Conservation (phyloP, 2,113 vertebrate genomes). For the Sterna hirundo region DNA sequence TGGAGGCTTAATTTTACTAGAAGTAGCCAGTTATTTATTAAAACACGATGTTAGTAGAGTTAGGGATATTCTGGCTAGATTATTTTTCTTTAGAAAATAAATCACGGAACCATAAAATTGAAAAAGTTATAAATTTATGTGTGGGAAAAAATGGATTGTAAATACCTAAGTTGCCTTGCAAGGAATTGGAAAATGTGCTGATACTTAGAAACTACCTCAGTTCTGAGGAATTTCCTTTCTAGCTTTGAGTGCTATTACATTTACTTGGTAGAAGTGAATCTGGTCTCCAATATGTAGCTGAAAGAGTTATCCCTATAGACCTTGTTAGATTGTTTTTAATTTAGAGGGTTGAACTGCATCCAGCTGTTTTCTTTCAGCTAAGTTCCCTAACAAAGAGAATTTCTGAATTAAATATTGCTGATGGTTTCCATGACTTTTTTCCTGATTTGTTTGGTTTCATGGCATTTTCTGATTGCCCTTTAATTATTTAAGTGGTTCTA, state of each 20-base stretch:
- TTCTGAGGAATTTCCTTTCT: conserved; percentile 83
- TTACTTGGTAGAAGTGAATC: conserved; percentile 77
- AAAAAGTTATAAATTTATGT: conserved; percentile 66
- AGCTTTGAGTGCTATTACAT: conserved; percentile 75
- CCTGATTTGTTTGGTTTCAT: conserved; percentile 73
- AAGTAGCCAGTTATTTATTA: conserved; percentile 83
- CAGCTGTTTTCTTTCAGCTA: conserved; percentile 79
- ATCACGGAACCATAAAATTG: conserved; percentile 65
- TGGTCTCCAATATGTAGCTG: conserved; percentile 73
- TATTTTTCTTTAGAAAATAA: conserved; percentile 65
- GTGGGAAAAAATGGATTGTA: conserved; percentile 74
- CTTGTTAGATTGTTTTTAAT: conserved; percentile 81
- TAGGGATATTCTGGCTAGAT: conserved; percentile 71
- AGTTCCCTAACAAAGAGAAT: conserved; percentile 72
- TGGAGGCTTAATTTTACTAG: conserved; percentile 75
- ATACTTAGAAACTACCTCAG: conserved; percentile 82
- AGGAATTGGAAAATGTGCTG: conserved; percentile 76
- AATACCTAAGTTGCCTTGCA: conserved; percentile 74
- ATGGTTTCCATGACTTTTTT: conserved; percentile 73
- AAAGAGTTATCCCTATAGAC: conserved; percentile 78
- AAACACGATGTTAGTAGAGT: conserved; percentile 75
- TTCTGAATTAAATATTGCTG: conserved; percentile 77
- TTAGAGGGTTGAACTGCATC: conserved; percentile 75
- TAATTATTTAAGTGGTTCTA: conserved; percentile 75
- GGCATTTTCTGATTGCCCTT: conserved; percentile 68